Base-by-base conservation (phyloP, 2,888 invertebrate genomes). In the Ditylenchus weischeri region DNA sequence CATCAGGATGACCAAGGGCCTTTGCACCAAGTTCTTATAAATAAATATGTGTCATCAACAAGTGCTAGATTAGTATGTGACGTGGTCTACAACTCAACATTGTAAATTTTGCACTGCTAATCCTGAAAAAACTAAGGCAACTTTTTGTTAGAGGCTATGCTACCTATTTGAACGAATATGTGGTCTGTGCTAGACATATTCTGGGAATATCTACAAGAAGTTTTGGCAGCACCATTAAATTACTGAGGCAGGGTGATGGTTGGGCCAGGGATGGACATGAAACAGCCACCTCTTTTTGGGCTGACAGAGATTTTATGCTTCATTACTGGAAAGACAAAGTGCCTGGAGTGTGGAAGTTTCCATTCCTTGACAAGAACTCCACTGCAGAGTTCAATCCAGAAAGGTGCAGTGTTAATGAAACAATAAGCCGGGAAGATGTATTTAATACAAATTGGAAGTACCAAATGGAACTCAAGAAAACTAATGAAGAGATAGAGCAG, bases 231-330 rank as follows among this genome's bases (percentile, higher is more conserved):
- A 18, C 18, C 21, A 50, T 50, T 5, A 50, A 50, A 50, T 50
- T 50, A 21, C 2, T 50, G 5, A 18, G 50, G 6, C 50, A 21
- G 6, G 50, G 50, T 50, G 50, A 50, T 50, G 50, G n/a, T 50
- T 50, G 50, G 50, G 21, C 50, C 5, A 18, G 50, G 5, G 50
- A 50, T 50, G 50, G 50, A 50, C 50, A 50, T 50, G n/a, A 50
- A 50, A 18, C 50, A 6, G 50, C 21, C 50, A 50, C 50, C n/a
- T 50, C 50, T 50, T 50, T n/a, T 50, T 50, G 50, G 50, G 18
- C 50, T 4, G 50, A 50, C 50, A 18, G 50, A 18, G 50, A 50
- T 50, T 50, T 50, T 21, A 50, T 50, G 50, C 5, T 50, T 18
- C 50, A 50, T 50, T 19, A 21, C 50, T 50, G 50, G 50, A 50